Base-by-base conservation (phyloP, 2,113 vertebrate genomes). In the Triplophysa rosa region DNA sequence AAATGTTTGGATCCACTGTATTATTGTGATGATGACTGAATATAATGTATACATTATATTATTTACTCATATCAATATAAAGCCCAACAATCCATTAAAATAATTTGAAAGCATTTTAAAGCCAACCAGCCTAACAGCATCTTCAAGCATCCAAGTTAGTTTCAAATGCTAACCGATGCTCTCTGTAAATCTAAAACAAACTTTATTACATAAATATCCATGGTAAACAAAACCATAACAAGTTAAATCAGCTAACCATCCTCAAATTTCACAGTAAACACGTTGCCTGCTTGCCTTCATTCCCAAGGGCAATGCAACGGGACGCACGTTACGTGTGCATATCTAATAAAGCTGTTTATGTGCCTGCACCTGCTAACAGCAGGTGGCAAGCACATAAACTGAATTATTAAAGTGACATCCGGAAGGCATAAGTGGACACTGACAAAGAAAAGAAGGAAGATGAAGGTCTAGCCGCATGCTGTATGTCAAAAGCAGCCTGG, bases 401-500 rank as follows among this genome's bases (percentile, higher is more conserved):
- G 64, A 82, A 78, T 40, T 61, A 64, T 52, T 23, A 67, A 67
- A 70, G 80, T 37, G 12, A 47, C 37, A 61, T 7, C n/a, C 56
- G 19, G 40, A 17, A 29, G 10, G 2, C 72, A 37, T 64, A 45
- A 59, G 61, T 40, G 58, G 37, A 67, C 26, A 24, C 10, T 29
- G 26, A 56, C 54, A 56, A 64, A 66, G 45, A 21, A 63, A 24
- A 29, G 65, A 17, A 45, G 24, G 65, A 62, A 40, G 62, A 62
- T 29, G 42, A 77, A 80, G 82, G 77, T 67, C 82, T 29, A 73
- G 67, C 52, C 80, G 33, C 33, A 67, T 80, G 52, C 70, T 33
- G 54, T 8, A 63, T 62, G 12, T 82, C 70, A 52, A 85, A 81
- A 77, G 67, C 84, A 82, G 47, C 77, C 33, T 29, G 67, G 56